These are phyloP conservation scores for Syngnathus scovelli DNA, from an alignment of 2,113 vertebrate species.

Conservation along the genomic window DNA sequence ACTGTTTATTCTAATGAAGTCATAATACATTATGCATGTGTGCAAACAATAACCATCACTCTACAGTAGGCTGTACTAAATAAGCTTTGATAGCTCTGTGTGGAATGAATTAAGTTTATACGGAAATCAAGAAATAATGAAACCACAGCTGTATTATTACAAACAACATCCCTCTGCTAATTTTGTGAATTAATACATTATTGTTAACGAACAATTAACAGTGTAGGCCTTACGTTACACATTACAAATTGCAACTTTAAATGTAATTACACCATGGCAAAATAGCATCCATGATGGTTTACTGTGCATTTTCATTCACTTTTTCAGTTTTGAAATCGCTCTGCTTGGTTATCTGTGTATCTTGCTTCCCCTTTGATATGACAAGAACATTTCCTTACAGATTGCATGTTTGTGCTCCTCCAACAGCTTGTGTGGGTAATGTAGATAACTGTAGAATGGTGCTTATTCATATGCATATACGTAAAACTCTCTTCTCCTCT, in stretches of 20 bases:
- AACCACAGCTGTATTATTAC: neutral
- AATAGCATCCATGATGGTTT: neutral
- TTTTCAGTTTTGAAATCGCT: neutral
- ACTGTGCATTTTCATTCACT: neutral
- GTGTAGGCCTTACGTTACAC: neutral
- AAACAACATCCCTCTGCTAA: neutral
- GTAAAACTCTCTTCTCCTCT: neutral
- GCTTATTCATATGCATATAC: neutral
- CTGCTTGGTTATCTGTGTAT: neutral
- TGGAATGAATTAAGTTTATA: neutral
- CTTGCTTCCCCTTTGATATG: neutral
- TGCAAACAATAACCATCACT: neutral
- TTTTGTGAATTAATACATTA: neutral
- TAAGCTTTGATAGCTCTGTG: conserved; percentile 5
- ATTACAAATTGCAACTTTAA: neutral
- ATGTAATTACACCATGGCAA: neutral
- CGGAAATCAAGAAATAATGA: neutral
- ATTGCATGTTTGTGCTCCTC: neutral
- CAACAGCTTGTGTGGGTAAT: neutral
- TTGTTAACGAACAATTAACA: neutral
- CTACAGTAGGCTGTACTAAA: neutral
- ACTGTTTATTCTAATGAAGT: neutral
- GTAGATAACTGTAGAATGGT: neutral
- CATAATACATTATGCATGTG: conserved; percentile 11
- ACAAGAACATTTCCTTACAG: neutral